These are phyloP conservation scores for Caenorhabditis inopinata DNA, from an alignment of 1,140 invertebrate genomes.

Conservation along the genomic window DNA sequence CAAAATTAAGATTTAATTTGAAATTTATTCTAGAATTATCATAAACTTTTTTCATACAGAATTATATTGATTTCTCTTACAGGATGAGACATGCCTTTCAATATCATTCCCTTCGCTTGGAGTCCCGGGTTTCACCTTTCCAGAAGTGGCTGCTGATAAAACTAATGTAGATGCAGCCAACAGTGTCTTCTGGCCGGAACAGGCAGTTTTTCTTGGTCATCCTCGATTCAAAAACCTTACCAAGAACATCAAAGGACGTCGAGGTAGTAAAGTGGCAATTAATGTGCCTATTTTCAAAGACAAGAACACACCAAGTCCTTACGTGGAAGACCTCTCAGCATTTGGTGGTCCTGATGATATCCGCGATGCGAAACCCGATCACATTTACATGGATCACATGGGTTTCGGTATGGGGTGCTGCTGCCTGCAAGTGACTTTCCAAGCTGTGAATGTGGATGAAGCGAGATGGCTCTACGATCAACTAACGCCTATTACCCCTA, in stretches of 20 bases:
- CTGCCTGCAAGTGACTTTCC: conserved; percentile 81
- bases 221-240: conserved; percentile 83
- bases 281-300: conserved; percentile 91
- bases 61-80: background rate
- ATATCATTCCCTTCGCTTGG: conserved; percentile 76
- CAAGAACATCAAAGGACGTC: conserved; percentile 83
- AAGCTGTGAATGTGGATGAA: conserved; percentile 94
- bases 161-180: conserved; percentile 75
- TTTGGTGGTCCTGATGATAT: conserved; percentile 53
- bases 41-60: no score
- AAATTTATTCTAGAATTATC: no score
- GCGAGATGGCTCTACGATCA: conserved; percentile 95
- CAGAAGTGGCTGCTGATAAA: conserved; percentile 75
- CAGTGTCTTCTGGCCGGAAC: conserved; percentile 92
- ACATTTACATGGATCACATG: conserved; percentile 97
- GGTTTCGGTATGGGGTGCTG: conserved; percentile 99
- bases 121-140: conserved; percentile 83
- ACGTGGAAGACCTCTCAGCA: conserved; percentile 43
- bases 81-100: conserved; percentile 82
- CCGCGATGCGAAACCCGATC: conserved; percentile 70
- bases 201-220: conserved; percentile 88
- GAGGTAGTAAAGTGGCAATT: conserved; percentile 91
- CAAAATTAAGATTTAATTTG: no score
- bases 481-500: conserved; percentile 91
- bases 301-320: conserved; percentile 76